These are phyloP conservation scores for Poeciliopsis presidionis DNA, from an alignment of 2,797 vertebrate species.

Conservation along the genomic window DNA sequence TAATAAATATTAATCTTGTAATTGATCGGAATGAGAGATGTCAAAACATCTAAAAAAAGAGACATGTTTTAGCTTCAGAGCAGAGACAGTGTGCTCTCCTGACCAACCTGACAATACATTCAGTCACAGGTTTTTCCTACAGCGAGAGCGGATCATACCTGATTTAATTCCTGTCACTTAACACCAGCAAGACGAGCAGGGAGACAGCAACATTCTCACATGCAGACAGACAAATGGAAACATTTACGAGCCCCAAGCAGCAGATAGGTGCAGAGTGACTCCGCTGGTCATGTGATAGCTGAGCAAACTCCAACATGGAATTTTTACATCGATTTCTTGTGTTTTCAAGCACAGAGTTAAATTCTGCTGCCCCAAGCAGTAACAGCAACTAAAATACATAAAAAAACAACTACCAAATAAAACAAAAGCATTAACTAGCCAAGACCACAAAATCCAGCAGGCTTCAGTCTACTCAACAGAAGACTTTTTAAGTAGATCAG, in stretches of 20 bases:
- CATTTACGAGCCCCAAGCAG: slow-evolving; percentile 26
- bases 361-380: neutral
- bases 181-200: neutral
- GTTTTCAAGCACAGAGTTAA: neutral
- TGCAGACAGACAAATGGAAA: slow-evolving; percentile 49
- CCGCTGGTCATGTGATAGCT: slow-evolving; percentile 35
- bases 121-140: slow-evolving; percentile 12
- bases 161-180: slow-evolving; percentile 19
- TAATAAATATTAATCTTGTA: neutral
- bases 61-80: neutral
- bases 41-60: neutral
- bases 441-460: neutral
- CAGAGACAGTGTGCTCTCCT: neutral
- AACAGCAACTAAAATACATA: neutral
- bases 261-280: neutral
- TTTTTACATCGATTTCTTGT: neutral
- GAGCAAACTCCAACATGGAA: slow-evolving; percentile 16
- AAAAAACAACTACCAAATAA: slow-evolving; percentile 17
- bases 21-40: neutral
- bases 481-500: neutral
- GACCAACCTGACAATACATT: neutral
- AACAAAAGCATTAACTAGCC: neutral
- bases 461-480: neutral
- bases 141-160: neutral
- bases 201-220: slow-evolving; percentile 15